These are phyloP conservation scores for Lepidurus couesii DNA, from an alignment of 1,140 invertebrate genomes.

Conservation along the genomic window DNA sequence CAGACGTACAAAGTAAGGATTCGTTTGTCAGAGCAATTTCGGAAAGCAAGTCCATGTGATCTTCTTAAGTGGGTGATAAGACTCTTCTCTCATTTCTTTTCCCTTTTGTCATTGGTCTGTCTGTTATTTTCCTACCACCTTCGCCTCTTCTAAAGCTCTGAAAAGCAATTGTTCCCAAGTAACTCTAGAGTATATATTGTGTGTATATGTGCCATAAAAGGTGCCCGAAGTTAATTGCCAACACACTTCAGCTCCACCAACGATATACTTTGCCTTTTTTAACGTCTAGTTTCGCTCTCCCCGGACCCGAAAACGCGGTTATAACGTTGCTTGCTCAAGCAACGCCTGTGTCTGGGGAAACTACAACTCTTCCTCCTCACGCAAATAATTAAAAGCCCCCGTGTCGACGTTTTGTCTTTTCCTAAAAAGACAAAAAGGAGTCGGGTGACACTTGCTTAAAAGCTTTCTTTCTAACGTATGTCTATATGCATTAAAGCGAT, in stretches of 20 bases:
- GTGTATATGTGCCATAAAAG: slow-evolving; percentile 8
- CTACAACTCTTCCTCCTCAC: too few species aligned
- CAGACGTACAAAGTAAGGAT: neutral
- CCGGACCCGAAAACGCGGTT: neutral
- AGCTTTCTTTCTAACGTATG: neutral
- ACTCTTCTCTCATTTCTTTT: neutral
- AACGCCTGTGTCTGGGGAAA: too few species aligned
- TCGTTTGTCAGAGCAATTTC: neutral
- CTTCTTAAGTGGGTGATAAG: slow-evolving; percentile 13
- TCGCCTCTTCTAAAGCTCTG: neutral
- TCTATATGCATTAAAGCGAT: neutral
- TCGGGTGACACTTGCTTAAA: neutral
- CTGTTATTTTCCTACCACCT: neutral
- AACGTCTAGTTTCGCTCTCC: neutral
- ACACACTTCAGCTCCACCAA: neutral
- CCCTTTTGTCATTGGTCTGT: neutral
- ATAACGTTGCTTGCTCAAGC: too few species aligned
- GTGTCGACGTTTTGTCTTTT: too few species aligned
- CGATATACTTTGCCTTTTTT: slow-evolving; percentile 5
- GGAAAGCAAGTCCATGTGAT: slow-evolving; percentile 11
- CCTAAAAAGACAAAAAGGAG: too few species aligned
- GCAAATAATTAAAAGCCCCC: too few species aligned
- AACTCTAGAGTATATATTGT: neutral
- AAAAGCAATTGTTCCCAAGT: neutral
- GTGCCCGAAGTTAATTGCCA: neutral